These are phyloP conservation scores for Bos taurus DNA, from an alignment of 2,113 vertebrate genomes.

Conservation along the genomic window DNA sequence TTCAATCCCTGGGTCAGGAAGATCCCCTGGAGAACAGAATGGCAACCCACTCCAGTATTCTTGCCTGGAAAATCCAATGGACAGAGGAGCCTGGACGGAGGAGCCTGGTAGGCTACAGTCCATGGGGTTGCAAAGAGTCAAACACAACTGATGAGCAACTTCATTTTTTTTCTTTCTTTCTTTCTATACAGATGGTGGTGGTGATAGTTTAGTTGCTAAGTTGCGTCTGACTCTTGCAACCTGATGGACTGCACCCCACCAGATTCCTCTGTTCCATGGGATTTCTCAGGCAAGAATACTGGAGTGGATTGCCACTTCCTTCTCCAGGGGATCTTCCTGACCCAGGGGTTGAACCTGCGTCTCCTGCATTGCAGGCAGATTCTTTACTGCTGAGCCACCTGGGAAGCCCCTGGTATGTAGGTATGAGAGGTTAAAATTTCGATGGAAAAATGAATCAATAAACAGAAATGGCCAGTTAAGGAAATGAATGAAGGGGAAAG, in stretches of 20 bases:
- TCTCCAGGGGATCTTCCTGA: not conserved
- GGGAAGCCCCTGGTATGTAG: not conserved
- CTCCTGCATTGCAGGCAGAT: not conserved
- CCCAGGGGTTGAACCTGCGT: not conserved
- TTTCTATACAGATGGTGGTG: not conserved
- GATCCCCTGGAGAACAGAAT: not conserved
- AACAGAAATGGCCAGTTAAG: not conserved
- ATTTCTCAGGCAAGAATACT: not conserved
- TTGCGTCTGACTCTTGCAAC: not conserved
- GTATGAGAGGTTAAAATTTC: not conserved
- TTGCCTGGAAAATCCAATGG: not conserved
- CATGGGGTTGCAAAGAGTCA: accelerated
- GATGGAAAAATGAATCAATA: not conserved
- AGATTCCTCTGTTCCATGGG: not conserved
- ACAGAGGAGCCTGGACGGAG: accelerated
- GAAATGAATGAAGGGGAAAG: not conserved
- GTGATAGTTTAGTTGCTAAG: not conserved
- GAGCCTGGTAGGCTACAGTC: not conserved
- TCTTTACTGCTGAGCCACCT: not conserved
- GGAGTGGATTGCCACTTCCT: not conserved
- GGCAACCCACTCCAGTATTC: not conserved
- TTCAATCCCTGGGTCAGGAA: not conserved
- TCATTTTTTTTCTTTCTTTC: not conserved
- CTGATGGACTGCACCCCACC: not conserved
- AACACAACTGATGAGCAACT: not conserved